Base-by-base conservation (phyloP, 2,113 vertebrate genomes). In the Coptodon bakossiorum region DNA sequence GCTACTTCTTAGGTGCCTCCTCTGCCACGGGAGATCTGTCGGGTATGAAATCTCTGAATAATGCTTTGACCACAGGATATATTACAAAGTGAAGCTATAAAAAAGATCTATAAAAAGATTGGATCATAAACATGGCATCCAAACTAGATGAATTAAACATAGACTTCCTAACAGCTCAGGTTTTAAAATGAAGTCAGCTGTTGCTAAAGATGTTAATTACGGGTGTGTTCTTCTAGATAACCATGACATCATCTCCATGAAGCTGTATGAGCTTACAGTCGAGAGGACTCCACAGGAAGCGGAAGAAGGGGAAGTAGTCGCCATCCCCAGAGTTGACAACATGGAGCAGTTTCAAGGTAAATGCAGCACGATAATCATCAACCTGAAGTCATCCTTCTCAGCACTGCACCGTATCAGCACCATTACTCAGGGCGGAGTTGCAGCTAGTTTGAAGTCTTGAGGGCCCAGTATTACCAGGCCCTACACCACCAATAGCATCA, bases 241-340 rank as follows among this genome's bases (percentile, higher is more conserved):
- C 91, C 98, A 99, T 2, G 98, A 99, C 88, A 91, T 99, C 91
- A 97, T 99, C 87, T 99, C 98, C 0, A 90, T 99, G 92, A 99
- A 98, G 95, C 71, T 99, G 66, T 99, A 97, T 93, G 97, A 99
- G 94, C 96, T 99, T 91, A 97, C 97, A 0, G 97, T 98, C 29
- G 96, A 98, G 63, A 90, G 95, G 59, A 96, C 92, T 56, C 73
- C 80, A 0, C 94, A 96, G 0, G 97, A 97, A 79, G 96, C 96
- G 36, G 84, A 95, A 81, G 97, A 97, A 48, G 84, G 95, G 16
- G 97, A 98, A 63, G 95, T 34, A 2, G 96, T 98, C 4, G 96
- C 96, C 10, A 82, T 98, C 61, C 98, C 98, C 0, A 96, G 97
- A 0, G 97, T 99, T 53, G 98, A 98, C 92, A 95, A 98, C 92